phyloP scores from a whole-genome alignment of 2,888 invertebrate genomes.

The Criorhina ranunculi region DNA sequence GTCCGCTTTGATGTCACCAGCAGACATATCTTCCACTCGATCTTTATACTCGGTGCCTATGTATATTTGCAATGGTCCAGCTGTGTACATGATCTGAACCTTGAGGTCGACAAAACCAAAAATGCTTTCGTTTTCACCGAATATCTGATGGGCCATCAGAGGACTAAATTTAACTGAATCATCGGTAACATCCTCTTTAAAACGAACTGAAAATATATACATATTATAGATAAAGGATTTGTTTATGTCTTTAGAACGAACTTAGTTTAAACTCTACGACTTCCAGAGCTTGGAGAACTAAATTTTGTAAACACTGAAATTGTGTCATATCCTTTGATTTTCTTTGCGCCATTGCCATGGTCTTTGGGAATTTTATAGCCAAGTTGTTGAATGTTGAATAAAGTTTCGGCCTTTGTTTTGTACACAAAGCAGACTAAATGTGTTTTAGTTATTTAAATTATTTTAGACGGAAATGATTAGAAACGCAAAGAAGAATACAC shows the following conservation, averaged over 20 bases:
- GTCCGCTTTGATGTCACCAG: constrained; percentile 88
- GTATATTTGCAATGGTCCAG: constrained; percentile 92
- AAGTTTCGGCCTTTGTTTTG: neutral
- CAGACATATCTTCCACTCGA: constrained; percentile 86
- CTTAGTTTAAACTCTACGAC: constrained; percentile 83
- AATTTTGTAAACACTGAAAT: constrained; percentile 82
- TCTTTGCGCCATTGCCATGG: constrained; percentile 39
- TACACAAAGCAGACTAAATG: neutral
- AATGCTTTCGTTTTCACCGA: constrained; percentile 95
- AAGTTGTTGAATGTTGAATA: neutral
- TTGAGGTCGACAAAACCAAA: constrained; percentile 95
- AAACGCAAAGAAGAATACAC: constrained; percentile 4
- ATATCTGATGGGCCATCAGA: constrained; percentile 96
- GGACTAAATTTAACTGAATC: constrained; percentile 89
- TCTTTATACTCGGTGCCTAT: constrained; percentile 90
- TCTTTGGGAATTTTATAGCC: neutral
- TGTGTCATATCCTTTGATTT: constrained; percentile 79
- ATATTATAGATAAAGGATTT: neutral
- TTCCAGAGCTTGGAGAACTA: constrained; percentile 82
- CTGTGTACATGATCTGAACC: constrained; percentile 92
- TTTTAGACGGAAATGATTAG: neutral
- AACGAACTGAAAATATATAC: constrained; percentile 47
- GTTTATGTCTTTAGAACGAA: constrained; percentile 76
- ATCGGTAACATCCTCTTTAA: constrained; percentile 71
- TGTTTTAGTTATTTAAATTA: neutral